Base-by-base conservation (phyloP, 2,888 invertebrate species). In the Omphaloscelis lunosa region DNA sequence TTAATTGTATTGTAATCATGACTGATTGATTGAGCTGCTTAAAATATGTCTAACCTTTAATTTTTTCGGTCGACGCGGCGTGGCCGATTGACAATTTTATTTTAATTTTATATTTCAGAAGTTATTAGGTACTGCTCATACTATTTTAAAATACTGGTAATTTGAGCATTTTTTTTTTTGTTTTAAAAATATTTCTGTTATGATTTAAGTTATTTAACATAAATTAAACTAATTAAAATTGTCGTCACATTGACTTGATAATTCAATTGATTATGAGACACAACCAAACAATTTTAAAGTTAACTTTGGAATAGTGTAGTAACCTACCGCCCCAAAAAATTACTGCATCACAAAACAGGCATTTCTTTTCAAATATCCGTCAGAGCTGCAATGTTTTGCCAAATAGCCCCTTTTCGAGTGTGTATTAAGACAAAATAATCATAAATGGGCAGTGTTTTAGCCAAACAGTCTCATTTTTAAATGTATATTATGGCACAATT, bases 31-130 rank as follows among this genome's bases (percentile, higher is more conserved):
- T 88, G 88, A 88, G 90, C 90, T 89, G 89, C 94, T 95, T 94
- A 95, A 93, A 93, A 87, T 92, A 92, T 92, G 88, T 95, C 95
- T 95, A 95, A 95, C 95, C 95, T 95, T 95, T 93, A 90, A 82
- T 90, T 88, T 88, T 90, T 89, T 92, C 92, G 88, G 91, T 90
- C 89, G 90, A 86, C 85, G 88, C 86, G 90, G 91, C 88, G 92
- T 93, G 94, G 91, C 92, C 93, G 92, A 90, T 94, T 94, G 95
- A 93, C 91, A 93, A 91, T 91, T 83, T 77, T 76, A 70, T 41
- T 63, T 72, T 53, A 65, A 39, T 53, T 56, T 6, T n/a, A 29
- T 34, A 34, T 61, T 20, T 20, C 23, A 34, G 41, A 53, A 56
- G 11, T 11, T 5, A 12, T 23, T 41, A n/a, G n/a, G n/a, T n/a